phyloP scores from a whole-genome alignment of 2,888 invertebrate genomes.

The Drosophila vallismaia region DNA sequence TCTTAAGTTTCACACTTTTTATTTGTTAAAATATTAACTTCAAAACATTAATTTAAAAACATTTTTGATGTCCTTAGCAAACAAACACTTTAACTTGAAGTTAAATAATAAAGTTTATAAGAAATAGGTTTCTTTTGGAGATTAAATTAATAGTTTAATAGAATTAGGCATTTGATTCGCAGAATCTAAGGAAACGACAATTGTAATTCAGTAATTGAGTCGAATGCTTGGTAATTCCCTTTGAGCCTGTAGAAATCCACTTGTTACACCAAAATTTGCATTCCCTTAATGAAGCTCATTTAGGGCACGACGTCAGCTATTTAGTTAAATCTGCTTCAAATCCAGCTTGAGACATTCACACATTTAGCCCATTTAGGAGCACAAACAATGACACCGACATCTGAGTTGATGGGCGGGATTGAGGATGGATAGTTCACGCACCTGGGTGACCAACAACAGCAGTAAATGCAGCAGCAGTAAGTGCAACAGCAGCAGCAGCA shows the following conservation, averaged over 20 bases:
- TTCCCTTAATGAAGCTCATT: constrained; percentile 62
- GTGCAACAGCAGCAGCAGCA: constrained; percentile 21
- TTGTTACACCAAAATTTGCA: constrained; percentile 37
- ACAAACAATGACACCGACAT: constrained; percentile 24
- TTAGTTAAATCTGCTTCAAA: constrained; percentile 29
- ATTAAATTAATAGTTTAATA: too few relatives aligned
- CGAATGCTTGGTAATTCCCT: constrained; percentile 2
- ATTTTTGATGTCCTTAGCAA: too few relatives aligned
- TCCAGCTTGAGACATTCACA: constrained; percentile 20
- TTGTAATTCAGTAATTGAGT: neutral
- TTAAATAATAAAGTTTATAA: too few relatives aligned
- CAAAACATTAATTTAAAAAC: too few relatives aligned
- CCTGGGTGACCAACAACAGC: constrained; percentile 40
- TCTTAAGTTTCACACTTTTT: too few relatives aligned
- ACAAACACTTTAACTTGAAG: too few relatives aligned
- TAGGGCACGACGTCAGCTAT: constrained; percentile 39
- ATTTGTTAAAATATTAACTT: too few relatives aligned
- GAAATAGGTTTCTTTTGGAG: too few relatives aligned
- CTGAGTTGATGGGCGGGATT: constrained; percentile 19
- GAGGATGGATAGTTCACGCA: constrained; percentile 53
- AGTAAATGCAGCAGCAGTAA: constrained; percentile 16
- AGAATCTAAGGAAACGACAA: too few relatives aligned
- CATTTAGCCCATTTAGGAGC: constrained; percentile 7
- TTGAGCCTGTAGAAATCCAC: constrained; percentile 16
- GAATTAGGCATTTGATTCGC: too few relatives aligned